These are phyloP conservation scores for Rhinophrynus dorsalis DNA, from an alignment of 2,797 vertebrate genomes.

Conservation along the genomic window DNA sequence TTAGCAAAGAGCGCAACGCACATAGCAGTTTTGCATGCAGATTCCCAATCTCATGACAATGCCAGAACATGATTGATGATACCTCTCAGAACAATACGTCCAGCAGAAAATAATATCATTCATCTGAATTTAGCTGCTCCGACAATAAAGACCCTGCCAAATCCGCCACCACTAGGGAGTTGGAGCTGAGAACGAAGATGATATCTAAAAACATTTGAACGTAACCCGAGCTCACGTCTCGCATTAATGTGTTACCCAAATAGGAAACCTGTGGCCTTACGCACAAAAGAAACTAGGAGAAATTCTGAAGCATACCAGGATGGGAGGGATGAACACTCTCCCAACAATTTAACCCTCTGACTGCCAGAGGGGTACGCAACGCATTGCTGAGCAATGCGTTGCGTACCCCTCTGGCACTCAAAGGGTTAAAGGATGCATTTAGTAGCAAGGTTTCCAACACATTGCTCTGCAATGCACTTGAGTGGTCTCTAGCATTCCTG, in stretches of 20 bases:
- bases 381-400: too few relatives aligned
- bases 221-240: conserved; percentile 5
- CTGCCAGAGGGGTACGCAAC: too few relatives aligned
- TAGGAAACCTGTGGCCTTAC: background rate
- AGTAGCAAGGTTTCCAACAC: too few relatives aligned
- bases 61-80: conserved; percentile 44
- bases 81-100: conserved; percentile 19
- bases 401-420: too few relatives aligned
- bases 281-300: too few relatives aligned
- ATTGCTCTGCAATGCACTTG: too few relatives aligned
- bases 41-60: background rate
- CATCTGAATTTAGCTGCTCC: conserved; percentile 17
- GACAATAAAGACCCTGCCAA: conserved; percentile 32
- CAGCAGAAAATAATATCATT: conserved; percentile 24
- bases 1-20: too few relatives aligned
- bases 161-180: conserved; percentile 33
- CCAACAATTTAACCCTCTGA: too few relatives aligned
- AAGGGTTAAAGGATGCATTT: too few relatives aligned
- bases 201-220: conserved; percentile 35
- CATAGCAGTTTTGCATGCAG: conserved; percentile 13
- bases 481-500: too few relatives aligned
- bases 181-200: conserved; percentile 30
- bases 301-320: too few relatives aligned
- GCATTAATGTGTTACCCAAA: background rate
- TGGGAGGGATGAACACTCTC: too few relatives aligned